Base-by-base conservation (phyloP, 2,888 invertebrate genomes). In the Yponomeuta plumbellus region DNA sequence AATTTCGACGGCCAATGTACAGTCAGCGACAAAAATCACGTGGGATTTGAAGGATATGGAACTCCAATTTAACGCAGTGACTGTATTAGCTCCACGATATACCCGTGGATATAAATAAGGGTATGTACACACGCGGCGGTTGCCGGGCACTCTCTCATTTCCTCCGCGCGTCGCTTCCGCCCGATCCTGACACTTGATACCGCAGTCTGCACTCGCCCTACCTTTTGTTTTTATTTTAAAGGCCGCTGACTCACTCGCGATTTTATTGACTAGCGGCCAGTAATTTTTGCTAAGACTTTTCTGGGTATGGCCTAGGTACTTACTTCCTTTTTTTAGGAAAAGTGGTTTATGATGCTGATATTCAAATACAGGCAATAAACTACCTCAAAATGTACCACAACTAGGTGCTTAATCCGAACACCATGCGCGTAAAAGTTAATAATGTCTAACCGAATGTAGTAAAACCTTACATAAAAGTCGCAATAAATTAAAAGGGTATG, bases 91-190 rank as follows among this genome's bases (percentile, higher is more conserved):
- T 52, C 23, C 11, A 20, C 10, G 40, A 52, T 44, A 52, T 52
- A 62, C 39, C 39, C 22, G 62, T 44, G 44, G 63, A 40, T 56
- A 65, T 65, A 65, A 65, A 65, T 65, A 57, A 65, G 65, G 57
- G 63, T 39, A 26, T 61, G 58, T 44, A 22, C 65, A 65, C 65
- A 65, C 65, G 39, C 21, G 65, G 20, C 56, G 26, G 22, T 64
- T 39, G 44, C 44, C 23, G 63, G 65, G 57, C 56, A 65, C 65
- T 65, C 57, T 78, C 77, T 76, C 75, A 78, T 81, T 78, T 81
- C 81, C 79, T 77, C 71, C 75, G 73, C 77, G 70, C 74, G 75
- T 52, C 44, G 75, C 75, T 80, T 81, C 79, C 79, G 80, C 64
- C 44, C 61, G 67, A 76, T 79, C 76, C 74, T 75, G 79, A 79